Conservation (phyloP, 2,113 vertebrate genomes). For the Siniperca knerii region DNA sequence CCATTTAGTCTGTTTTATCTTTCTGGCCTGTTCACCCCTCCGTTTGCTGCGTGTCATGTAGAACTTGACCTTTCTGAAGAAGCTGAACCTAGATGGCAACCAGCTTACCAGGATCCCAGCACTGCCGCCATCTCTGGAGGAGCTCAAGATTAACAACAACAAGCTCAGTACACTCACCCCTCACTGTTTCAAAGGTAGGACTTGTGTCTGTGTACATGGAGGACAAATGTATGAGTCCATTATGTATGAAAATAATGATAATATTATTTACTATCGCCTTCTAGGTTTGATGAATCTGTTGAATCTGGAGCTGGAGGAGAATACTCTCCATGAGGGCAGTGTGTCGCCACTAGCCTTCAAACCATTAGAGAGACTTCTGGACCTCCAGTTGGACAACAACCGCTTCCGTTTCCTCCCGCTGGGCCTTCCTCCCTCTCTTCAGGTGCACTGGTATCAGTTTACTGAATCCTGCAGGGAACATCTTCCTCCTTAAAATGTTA, state of each 20-base stretch:
- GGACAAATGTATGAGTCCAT: neutral
- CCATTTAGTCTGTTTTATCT: conserved; percentile 48
- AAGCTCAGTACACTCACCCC: conserved; percentile 73
- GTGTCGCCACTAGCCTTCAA: conserved; percentile 80
- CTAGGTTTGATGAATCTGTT: conserved; percentile 84
- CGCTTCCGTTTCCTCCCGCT: conserved; percentile 78
- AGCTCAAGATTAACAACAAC: conserved; percentile 85
- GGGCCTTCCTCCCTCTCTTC: conserved; percentile 83
- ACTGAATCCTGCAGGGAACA: neutral
- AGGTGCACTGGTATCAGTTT: conserved; percentile 72
- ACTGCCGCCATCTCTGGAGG: conserved; percentile 83
- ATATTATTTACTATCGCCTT: neutral
- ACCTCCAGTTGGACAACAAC: conserved; percentile 83
- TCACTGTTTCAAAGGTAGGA: conserved; percentile 81
- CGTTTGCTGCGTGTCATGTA: conserved; percentile 36
- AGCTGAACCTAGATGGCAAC: conserved; percentile 84
- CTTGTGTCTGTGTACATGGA: neutral
- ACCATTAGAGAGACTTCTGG: conserved; percentile 78
- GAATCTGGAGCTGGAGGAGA: conserved; percentile 83
- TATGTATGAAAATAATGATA: neutral
- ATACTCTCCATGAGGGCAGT: conserved; percentile 78
- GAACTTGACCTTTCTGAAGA: conserved; percentile 80
- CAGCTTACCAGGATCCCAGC: conserved; percentile 77
- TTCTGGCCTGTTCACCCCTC: neutral
- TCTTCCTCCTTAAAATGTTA: neutral